Evolutionary conservation across 2,888 invertebrate genomes (phyloP), one percentile per base, ranked within the genome.

Genomic region (Octonoba sinensis): DNA sequence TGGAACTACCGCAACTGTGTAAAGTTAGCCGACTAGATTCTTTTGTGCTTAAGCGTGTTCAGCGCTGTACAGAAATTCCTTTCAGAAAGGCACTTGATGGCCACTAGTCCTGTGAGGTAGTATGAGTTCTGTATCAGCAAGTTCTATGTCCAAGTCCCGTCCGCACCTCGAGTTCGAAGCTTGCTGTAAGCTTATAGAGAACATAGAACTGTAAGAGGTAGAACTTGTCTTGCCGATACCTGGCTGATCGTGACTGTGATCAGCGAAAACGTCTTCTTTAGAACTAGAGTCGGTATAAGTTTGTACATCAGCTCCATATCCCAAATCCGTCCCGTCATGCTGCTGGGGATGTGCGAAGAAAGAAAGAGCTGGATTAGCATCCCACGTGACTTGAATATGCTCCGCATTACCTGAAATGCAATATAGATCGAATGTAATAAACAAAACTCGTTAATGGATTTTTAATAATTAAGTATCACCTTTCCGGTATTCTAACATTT

Each of bases 101-200:
- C 67, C 67, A 62, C 49, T 69, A 69, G 79, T 81, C 69, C 73
- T 24, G 56, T 81, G 79, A 22, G 79, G 73, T 18, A 81, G 54
- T 27, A 73, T 69, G 47, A 81, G 62, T 59, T 81, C 79, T 4
- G 73, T 27, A 22, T 81, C 79, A 8, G 73, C 20, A 22, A 81
- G 47, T 20, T 81, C 79, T 4, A 77, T n/a, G 11, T 51, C 69
- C 54, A 76, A 46, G 3, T 22, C 44, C 27, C 73, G 67, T 16
- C 36, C 67, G n/a, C 72, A 66, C 16, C 51, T 24, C 6, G 22
- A 20, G 16, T 57, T 16, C 18, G 49, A 49, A 13, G 51, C 51
- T 44, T 73, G 62, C 15, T 72, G 78, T 8, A 66, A 27, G 20
- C 65, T 44, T 15, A 65, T 56, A 6, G 65, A 64, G n/a, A 66